Percentiles rank a stretch among this genome's conserved stretches.
Conservation (phyloP, 2,113 vertebrate genomes). For the Suncus etruscus region DNA sequence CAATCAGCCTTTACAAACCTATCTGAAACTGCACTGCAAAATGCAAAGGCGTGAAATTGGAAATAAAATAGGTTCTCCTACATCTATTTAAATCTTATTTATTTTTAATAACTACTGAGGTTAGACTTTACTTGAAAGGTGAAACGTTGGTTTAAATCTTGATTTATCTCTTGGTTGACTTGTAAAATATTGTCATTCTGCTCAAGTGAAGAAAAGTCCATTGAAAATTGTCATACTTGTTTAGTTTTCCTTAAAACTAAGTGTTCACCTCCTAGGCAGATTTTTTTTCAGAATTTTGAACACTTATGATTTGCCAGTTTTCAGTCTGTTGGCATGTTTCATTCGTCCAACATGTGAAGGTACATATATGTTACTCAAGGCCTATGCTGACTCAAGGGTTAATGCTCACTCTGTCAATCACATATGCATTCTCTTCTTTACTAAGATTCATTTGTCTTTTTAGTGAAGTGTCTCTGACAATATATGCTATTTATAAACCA, state of each 20-base stretch:
- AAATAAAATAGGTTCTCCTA: constrained; percentile 68
- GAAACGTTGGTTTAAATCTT: constrained; percentile 60
- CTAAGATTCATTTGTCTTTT: constrained; percentile 33
- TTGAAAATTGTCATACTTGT: constrained; percentile 15
- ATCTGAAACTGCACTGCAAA: constrained; percentile 42
- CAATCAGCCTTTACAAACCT: constrained; percentile 12
- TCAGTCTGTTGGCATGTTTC: neutral
- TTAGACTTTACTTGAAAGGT: constrained; percentile 46
- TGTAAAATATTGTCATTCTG: constrained; percentile 63
- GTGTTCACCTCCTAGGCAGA: neutral
- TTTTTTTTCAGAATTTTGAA: neutral
- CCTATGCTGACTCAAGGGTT: neutral
- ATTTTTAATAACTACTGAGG: constrained; percentile 64
- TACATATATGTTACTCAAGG: accelerated
- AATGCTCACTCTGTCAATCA: neutral
- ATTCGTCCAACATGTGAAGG: neutral
- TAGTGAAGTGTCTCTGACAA: constrained; percentile 26
- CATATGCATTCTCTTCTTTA: constrained; percentile 21
- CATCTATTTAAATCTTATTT: constrained; percentile 56
- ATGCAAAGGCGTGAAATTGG: constrained; percentile 62
- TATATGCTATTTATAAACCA: constrained; percentile 57
- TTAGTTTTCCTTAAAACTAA: constrained; percentile 59
- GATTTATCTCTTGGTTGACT: constrained; percentile 60
- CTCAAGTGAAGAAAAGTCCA: constrained; percentile 47
- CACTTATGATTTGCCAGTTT: neutral